phyloP scores from a whole-genome alignment of 1,140 invertebrate species.

The Dryas iulia region DNA sequence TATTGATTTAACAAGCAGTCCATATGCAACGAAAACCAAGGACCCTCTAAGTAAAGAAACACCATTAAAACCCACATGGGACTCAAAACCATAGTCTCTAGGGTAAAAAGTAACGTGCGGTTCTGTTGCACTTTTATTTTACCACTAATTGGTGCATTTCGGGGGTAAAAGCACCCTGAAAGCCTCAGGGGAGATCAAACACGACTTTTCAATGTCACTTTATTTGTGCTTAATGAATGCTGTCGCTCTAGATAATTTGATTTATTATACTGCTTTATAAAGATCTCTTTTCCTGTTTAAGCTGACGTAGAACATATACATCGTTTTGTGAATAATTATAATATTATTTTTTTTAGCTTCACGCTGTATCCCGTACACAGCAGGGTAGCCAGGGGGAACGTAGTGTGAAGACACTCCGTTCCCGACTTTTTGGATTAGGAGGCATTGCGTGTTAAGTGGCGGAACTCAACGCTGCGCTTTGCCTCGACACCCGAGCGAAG shows the following conservation, averaged over 20 bases:
- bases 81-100: conserved; percentile 44
- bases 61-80: conserved; percentile 72
- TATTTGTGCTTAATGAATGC: conserved; percentile 65
- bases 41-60: conserved; percentile 72
- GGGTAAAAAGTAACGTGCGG: conserved; percentile 40
- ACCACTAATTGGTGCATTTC: conserved; percentile 75
- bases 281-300: not conserved
- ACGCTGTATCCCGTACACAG: too few species aligned
- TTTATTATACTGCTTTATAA: conserved; percentile 12
- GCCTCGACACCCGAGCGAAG: too few species aligned
- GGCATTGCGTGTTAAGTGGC: too few species aligned
- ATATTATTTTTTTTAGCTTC: too few species aligned
- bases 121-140: conserved; percentile 75
- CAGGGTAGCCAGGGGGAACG: too few species aligned
- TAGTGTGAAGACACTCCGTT: too few species aligned
- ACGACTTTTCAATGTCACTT: conserved; percentile 67
- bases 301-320: not conserved
- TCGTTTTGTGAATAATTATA: not conserved
- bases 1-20: conserved; percentile 70
- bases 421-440: too few species aligned
- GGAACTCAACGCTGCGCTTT: too few species aligned
- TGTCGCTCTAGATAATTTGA: conserved; percentile 32
- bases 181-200: conserved; percentile 53
- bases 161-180: conserved; percentile 55
- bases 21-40: conserved; percentile 63